Evolutionary conservation across 2,113 vertebrate genomes (phyloP).

Genomic region (Chloebia gouldiae): DNA sequence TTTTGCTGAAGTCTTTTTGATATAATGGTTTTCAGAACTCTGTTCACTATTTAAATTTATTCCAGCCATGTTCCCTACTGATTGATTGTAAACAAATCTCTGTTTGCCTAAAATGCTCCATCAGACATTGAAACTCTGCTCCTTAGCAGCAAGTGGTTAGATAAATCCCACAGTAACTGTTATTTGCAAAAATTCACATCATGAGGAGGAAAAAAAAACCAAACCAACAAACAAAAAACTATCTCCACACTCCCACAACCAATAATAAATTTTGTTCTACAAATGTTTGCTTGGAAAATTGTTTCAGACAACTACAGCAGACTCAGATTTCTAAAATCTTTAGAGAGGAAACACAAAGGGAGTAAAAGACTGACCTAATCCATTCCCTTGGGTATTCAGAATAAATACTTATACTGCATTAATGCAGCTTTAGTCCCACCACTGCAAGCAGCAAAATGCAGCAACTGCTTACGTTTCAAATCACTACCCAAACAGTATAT

Average conservation of each 20-base stretch:
- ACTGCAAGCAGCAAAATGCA: background rate
- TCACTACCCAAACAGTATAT: background rate
- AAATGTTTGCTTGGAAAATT: background rate
- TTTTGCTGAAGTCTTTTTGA: background rate
- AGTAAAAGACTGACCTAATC: background rate
- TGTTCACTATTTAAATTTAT: slow-evolving; percentile 49
- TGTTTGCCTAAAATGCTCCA: background rate
- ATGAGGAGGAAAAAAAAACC: background rate
- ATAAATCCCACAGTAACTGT: background rate
- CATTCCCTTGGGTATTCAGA: background rate
- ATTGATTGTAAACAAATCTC: slow-evolving; percentile 9
- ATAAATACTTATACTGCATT: slow-evolving; percentile 13
- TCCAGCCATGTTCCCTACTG: background rate
- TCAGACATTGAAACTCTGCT: background rate
- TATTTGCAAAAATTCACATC: background rate
- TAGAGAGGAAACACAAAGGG: background rate
- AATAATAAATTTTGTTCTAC: background rate
- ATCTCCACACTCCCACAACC: background rate
- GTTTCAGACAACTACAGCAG: background rate
- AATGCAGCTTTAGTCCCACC: background rate
- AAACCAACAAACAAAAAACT: background rate
- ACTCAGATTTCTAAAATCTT: background rate
- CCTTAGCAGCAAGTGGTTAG: background rate
- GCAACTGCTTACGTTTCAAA: background rate
- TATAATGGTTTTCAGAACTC: background rate